These are phyloP conservation scores for Entomyzon cyanotis DNA, from an alignment of 2,113 vertebrate genomes.

Conservation along the genomic window DNA sequence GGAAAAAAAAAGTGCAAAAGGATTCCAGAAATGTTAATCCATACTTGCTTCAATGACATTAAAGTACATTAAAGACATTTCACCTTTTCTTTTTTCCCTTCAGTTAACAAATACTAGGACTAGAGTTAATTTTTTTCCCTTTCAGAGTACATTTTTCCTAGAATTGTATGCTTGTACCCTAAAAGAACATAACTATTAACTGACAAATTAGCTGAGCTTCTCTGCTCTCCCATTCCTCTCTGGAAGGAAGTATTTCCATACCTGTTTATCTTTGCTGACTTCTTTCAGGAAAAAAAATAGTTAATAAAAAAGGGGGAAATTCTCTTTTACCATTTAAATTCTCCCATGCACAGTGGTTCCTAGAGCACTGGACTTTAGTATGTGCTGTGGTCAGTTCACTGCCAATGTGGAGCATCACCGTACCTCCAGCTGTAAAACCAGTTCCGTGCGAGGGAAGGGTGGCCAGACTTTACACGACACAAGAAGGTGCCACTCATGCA, in stretches of 20 bases:
- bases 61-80: not conserved
- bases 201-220: not conserved
- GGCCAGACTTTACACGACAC: not conserved
- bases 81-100: not conserved
- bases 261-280: not conserved
- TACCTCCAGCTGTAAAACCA: conserved; percentile 12
- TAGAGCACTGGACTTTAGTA: conserved; percentile 34
- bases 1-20: not conserved
- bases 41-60: not conserved
- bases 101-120: not conserved
- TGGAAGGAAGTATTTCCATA: not conserved
- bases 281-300: not conserved
- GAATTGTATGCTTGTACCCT: not conserved
- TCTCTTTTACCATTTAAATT: conserved; percentile 39
- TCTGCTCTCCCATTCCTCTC: not conserved
- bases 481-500: not conserved
- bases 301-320: not conserved
- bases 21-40: conserved; percentile 11
- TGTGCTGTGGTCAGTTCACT: conserved; percentile 16
- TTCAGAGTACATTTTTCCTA: not conserved
- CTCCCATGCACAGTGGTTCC: conserved; percentile 20
- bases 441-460: not conserved
- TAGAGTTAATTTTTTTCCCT: not conserved
- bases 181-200: not conserved
- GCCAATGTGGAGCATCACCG: conserved; percentile 46